Evolutionary conservation across 2,797 vertebrate genomes (phyloP).

Genomic region (Helarctos malayanus): DNA sequence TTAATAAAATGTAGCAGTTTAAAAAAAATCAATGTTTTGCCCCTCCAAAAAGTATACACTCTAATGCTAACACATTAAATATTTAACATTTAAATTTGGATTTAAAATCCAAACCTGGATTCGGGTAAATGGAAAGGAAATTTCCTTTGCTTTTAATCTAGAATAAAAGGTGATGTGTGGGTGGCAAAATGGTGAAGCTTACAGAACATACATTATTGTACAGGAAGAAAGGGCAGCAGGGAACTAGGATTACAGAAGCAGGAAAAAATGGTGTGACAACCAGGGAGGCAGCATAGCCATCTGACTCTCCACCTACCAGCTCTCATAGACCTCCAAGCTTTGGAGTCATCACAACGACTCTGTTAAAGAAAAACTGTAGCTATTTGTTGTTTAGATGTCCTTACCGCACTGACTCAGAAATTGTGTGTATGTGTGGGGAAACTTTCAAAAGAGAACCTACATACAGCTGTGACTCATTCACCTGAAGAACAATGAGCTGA

Average conservation of each 20-base stretch:
- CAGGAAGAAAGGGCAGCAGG: constrained; percentile 80
- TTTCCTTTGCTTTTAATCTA: constrained; percentile 85
- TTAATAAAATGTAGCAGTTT: constrained; percentile 50
- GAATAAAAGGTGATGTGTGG: constrained; percentile 85
- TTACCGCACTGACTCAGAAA: constrained; percentile 59
- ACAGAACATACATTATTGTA: constrained; percentile 80
- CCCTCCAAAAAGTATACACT: constrained; percentile 12
- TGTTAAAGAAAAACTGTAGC: constrained; percentile 67
- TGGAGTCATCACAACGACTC: constrained; percentile 55
- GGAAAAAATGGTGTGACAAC: constrained; percentile 58
- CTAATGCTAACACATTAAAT: constrained; percentile 68
- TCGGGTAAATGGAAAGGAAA: constrained; percentile 76
- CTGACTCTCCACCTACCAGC: constrained; percentile 77
- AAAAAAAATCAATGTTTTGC: constrained; percentile 31
- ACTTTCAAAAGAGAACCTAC: constrained; percentile 53
- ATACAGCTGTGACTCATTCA: constrained; percentile 64
- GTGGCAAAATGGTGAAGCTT: constrained; percentile 83
- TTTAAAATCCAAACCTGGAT: not conserved
- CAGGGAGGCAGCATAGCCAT: constrained; percentile 81
- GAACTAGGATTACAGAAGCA: constrained; percentile 76
- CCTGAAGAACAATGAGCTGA: constrained; percentile 65
- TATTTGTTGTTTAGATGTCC: constrained; percentile 77
- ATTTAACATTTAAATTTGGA: constrained; percentile 56
- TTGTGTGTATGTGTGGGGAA: constrained; percentile 38
- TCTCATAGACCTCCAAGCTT: constrained; percentile 58